Evolutionary conservation across 2,797 vertebrate genomes (phyloP), one percentile per base, ranked within the genome.

Genomic region (Premnoplex brunnescens): DNA sequence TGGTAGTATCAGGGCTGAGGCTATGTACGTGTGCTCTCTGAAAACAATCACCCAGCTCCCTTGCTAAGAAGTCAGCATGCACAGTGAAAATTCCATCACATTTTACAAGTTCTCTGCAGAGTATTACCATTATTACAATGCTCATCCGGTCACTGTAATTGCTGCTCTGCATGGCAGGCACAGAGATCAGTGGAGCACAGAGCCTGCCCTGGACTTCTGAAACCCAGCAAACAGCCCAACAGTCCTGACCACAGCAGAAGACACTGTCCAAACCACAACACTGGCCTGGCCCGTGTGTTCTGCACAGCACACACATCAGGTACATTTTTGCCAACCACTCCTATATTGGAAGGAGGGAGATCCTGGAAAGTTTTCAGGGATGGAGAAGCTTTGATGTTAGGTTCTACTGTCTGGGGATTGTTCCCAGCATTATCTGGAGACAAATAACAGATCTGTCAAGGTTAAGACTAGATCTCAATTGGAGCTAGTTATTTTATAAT

Each of bases 41-140:
- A 79, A 86, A 85, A 73, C 55, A 85, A 75, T 39, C 67, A 43
- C 16, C 39, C 56, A 54, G 32, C 63, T 91, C 56, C 49, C 71
- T 88, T 67, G 62, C 79, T 88, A 87, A 91, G 79, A 54, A 83
- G 59, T 52, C 79, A 86, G 71, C 52, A 69, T 0, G 0, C 55
- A 56, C 34, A 90, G 32, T 43, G 63, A 96, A 73, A 85, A 95
- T 48, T 51, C 73, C 73, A 36, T 63, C 62, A 52, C 27, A 71
- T 89, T 94, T 85, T 63, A 89, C 83, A 91, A 90, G 66, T 89
- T 69, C 59, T 88, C n/a, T 79, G 89, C 63, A 39, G 91, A 91
- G 55, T 7, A 75, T 89, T 63, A 52, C 85, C n/a, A 23, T 52
- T 69, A 77, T 41, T 63, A 46, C 52, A 84, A 52, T 27, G 63